Base-by-base conservation (phyloP, 2,113 vertebrate genomes). In the Corythornis cristatus region DNA sequence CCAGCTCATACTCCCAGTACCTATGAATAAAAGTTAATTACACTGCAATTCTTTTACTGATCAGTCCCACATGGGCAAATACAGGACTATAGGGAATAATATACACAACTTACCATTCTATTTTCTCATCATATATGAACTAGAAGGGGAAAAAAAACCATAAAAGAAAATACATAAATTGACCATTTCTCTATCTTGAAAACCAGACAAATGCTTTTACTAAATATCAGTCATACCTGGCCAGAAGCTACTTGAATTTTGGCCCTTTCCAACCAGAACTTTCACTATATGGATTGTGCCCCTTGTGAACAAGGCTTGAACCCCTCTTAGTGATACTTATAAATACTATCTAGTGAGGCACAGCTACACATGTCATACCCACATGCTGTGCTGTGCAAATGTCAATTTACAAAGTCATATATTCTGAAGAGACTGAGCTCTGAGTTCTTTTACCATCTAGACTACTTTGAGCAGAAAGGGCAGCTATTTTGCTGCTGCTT, bases 61-160 rank as follows among this genome's bases (percentile, higher is more conserved):
- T 58, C 33, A 68, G 45, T 29, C 48, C 85, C 29, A 35, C 11
- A 56, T 8, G 17, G 31, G 74, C 50, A 80, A 75, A 77, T 46
- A 81, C 1, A 15, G 16, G 22, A 86, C 43, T 23, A 25, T 8
- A 87, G 12, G 14, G 77, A 90, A 64, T 43, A 75, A 90, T 21
- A 83, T 64, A 65, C 31, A 51, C 64, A 83, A 98, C 99, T 99
- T 98, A 99, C 99, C 99, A 99, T 74, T 98, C 98, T 86, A 99
- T 99, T 97, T 98, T 98, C 90, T 98, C 99, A 83, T 99, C 99
- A 33, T 99, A 99, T 96, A 99, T 99, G 96, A 99, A 99, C 99
- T 99, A 96, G 64, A 97, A 97, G 73, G n/a, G 56, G 42, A 20
- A 15, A 92, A 93, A 64, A 35, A 26, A 15, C 91, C 92, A 81